Conservation (phyloP, 2,797 vertebrate genomes). For the Xenops minutus region DNA sequence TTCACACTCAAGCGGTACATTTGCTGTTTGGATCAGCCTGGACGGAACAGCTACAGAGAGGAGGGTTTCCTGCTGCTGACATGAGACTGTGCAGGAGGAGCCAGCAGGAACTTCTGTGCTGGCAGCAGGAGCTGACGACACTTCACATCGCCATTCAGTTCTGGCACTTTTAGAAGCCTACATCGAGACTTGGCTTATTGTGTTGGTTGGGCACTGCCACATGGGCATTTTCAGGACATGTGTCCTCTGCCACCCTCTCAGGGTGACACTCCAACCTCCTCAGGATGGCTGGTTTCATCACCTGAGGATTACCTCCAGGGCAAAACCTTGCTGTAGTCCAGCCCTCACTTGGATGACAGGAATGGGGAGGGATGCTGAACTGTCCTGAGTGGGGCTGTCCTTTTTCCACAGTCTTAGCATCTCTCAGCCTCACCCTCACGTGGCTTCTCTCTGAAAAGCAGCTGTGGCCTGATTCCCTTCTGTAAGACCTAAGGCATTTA, state of each 20-base stretch:
- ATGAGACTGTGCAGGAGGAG: not conserved
- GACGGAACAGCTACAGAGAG: not conserved
- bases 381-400: not conserved
- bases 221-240: accelerated
- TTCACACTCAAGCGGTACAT: constrained; percentile 26
- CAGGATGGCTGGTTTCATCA: not conserved
- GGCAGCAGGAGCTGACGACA: not conserved
- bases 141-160: accelerated
- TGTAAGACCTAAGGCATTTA: not conserved
- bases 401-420: constrained; percentile 1
- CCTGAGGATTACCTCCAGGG: not conserved
- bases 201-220: accelerated
- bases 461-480: not conserved
- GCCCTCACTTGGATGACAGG: not conserved
- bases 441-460: constrained; percentile 10
- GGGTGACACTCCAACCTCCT: accelerated
- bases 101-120: not conserved
- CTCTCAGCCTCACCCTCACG: not conserved
- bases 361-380: not conserved
- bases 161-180: not conserved
- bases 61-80: not conserved
- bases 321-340: accelerated
- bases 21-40: not conserved
- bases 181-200: accelerated
- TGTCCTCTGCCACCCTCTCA: not conserved